phyloP scores from a whole-genome alignment of 2,113 vertebrate genomes.

The Rhineura floridana region DNA sequence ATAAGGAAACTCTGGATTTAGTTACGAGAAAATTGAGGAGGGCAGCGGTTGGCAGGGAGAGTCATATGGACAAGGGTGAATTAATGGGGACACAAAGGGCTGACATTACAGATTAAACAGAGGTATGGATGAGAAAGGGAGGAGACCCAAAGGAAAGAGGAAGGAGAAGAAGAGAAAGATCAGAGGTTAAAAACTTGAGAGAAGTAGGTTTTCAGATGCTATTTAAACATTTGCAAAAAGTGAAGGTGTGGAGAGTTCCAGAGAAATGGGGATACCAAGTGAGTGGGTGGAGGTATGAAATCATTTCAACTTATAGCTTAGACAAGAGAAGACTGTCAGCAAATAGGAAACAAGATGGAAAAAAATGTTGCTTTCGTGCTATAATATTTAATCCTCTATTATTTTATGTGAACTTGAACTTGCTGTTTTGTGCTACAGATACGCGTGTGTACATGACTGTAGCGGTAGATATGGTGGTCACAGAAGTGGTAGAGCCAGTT shows the following conservation, averaged over 20 bases:
- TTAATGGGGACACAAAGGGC: too few relatives aligned
- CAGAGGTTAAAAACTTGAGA: neutral
- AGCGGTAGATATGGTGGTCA: conserved; percentile 96
- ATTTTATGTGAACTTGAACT: neutral
- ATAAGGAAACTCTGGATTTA: too few relatives aligned
- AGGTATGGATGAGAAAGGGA: too few relatives aligned
- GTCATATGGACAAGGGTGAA: too few relatives aligned
- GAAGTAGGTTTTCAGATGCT: neutral
- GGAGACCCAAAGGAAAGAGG: neutral
- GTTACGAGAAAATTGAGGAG: too few relatives aligned
- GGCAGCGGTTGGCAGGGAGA: too few relatives aligned
- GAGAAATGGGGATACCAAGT: neutral
- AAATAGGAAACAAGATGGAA: neutral
- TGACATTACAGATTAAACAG: too few relatives aligned
- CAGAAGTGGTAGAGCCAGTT: conserved; percentile 93
- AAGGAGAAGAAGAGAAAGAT: neutral
- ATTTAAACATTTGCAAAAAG: neutral
- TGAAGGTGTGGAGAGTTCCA: neutral
- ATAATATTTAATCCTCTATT: neutral
- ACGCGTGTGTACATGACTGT: conserved; percentile 95
- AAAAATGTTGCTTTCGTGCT: neutral
- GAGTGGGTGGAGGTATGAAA: neutral
- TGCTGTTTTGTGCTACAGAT: conserved; percentile 74
- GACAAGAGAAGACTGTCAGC: neutral
- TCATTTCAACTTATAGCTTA: neutral